Evolutionary conservation across 37 sponge, comb jelly and placozoan genomes (phyloP).

Genomic region (Tethya wilhelma): DNA sequence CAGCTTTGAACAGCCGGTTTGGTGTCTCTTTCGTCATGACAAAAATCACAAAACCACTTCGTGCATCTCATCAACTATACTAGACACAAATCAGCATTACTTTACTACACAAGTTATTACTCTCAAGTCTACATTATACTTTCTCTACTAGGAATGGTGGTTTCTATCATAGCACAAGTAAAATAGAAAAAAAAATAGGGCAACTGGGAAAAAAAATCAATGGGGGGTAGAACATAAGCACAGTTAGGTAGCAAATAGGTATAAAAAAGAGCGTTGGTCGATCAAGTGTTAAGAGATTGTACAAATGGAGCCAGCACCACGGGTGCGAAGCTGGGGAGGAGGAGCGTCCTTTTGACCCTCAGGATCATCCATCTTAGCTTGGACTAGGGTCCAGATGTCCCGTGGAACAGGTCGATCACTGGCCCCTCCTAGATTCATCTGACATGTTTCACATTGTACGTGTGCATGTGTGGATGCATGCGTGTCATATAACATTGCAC

Average conservation of each 20-base stretch:
- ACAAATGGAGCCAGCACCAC: slow-evolving; percentile 36
- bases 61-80: too few relatives aligned
- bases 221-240: not conserved
- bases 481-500: too few relatives aligned
- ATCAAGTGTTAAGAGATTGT: not conserved
- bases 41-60: too few relatives aligned
- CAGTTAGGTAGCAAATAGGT: not conserved
- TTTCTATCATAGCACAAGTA: not conserved
- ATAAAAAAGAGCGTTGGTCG: not conserved
- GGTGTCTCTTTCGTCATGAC: slow-evolving; percentile 24
- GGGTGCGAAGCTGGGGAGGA: slow-evolving; percentile 5
- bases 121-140: too few relatives aligned
- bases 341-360: slow-evolving; percentile 12
- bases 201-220: not conserved
- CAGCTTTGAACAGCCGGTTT: slow-evolving; percentile 50
- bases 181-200: not conserved
- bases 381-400: slow-evolving; percentile 68
- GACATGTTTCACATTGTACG: too few relatives aligned
- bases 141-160: too few relatives aligned
- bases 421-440: slow-evolving; percentile 84
- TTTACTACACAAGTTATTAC: too few relatives aligned
- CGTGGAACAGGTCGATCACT: slow-evolving; percentile 72
- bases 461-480: too few relatives aligned
- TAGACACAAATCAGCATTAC: too few relatives aligned
- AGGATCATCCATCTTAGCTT: slow-evolving; percentile 36